Evolutionary conservation across 2,888 invertebrate species (phyloP).

Genomic region (Sesia bembeciformis): DNA sequence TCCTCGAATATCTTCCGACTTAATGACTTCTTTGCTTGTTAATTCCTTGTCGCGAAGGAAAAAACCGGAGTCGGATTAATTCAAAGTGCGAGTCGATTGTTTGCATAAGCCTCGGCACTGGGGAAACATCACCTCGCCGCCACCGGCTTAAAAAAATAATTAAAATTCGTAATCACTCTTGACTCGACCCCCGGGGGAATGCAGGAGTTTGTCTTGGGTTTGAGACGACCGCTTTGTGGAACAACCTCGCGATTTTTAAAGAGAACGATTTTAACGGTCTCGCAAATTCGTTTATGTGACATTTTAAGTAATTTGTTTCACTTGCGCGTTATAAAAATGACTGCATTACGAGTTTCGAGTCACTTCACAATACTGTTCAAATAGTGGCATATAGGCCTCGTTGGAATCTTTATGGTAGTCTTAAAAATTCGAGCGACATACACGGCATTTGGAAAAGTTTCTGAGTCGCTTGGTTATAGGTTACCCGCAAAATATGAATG

Average conservation of each 20-base stretch:
- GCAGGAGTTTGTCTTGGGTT: slow-evolving; percentile 38
- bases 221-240: slow-evolving; percentile 26
- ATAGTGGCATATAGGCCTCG: slow-evolving; percentile 48
- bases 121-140: slow-evolving; percentile 71
- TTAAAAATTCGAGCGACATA: slow-evolving; percentile 56
- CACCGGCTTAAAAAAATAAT: slow-evolving; percentile 75
- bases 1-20: slow-evolving; percentile 70
- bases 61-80: slow-evolving; percentile 68
- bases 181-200: slow-evolving; percentile 56
- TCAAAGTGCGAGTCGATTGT: slow-evolving; percentile 74
- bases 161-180: slow-evolving; percentile 75
- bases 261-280: slow-evolving; percentile 31
- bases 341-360: slow-evolving; percentile 44
- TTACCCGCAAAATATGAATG: slow-evolving; percentile 62
- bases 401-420: slow-evolving; percentile 54
- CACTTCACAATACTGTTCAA: slow-evolving; percentile 32
- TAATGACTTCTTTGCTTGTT: slow-evolving; percentile 75
- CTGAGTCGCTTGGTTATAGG: slow-evolving; percentile 50
- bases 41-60: slow-evolving; percentile 72
- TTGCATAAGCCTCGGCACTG: slow-evolving; percentile 68
- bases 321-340: slow-evolving; percentile 42
- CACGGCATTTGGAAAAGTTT: slow-evolving; percentile 51
- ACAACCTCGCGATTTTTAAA: slow-evolving; percentile 24
- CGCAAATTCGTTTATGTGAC: slow-evolving; percentile 39
- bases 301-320: slow-evolving; percentile 36